Percentiles rank a stretch among this genome's conserved stretches.
These are phyloP conservation scores for Lepidothrix coronata DNA, from an alignment of 2,113 vertebrate genomes.

Conservation along the genomic window DNA sequence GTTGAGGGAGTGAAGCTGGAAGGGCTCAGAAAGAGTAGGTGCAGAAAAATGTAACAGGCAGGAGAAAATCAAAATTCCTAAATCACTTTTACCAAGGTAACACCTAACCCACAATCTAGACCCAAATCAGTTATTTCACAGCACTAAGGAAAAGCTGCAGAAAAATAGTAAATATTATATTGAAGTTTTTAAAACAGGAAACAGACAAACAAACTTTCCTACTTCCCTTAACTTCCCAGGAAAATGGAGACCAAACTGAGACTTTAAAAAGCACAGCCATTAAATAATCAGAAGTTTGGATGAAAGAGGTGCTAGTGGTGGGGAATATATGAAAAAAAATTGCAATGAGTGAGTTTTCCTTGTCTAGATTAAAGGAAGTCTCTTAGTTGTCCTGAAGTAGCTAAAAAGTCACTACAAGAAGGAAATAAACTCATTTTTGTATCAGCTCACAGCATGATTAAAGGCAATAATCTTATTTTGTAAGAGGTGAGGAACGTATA, in stretches of 20 bases:
- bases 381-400: background rate
- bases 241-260: background rate
- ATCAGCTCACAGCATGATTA: background rate
- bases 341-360: background rate
- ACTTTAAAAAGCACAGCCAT: rapidly evolving
- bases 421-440: background rate
- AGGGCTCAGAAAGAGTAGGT: background rate
- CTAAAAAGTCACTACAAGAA: background rate
- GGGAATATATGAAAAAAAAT: background rate
- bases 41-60: background rate
- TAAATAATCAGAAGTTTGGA: background rate
- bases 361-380: background rate
- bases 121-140: background rate
- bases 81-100: background rate
- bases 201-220: background rate
- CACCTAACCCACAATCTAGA: background rate
- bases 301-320: background rate
- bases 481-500: rapidly evolving
- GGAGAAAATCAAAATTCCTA: background rate
- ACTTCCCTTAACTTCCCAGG: background rate
- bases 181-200: background rate
- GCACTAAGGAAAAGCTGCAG: background rate
- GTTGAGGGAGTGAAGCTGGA: background rate
- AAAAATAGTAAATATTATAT: background rate
- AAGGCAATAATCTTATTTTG: background rate